These are phyloP conservation scores for Sylvilagus bachmani DNA, from an alignment of 2,113 vertebrate species.

Conservation along the genomic window DNA sequence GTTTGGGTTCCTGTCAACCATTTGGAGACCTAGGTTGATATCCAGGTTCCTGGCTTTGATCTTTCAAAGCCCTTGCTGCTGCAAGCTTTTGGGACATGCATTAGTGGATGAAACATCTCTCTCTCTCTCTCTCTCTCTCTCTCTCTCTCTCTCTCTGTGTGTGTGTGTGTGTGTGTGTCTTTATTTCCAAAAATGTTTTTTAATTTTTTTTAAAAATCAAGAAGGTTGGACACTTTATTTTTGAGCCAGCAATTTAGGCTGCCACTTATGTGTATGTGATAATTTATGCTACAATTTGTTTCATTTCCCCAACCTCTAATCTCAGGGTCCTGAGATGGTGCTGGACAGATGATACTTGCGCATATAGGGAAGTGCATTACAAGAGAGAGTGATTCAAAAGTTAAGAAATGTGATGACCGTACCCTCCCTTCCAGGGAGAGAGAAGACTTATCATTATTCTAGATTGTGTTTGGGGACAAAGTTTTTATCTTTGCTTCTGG, in stretches of 20 bases:
- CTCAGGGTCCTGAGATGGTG: not conserved
- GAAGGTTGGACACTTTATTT: not conserved
- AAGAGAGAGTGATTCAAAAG: not conserved
- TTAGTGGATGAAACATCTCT: no score
- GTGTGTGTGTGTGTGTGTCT: no score
- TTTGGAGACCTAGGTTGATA: no score
- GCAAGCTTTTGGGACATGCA: no score
- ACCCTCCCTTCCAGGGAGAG: not conserved
- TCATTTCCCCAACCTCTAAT: not conserved
- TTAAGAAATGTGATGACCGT: not conserved
- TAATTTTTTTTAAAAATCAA: not conserved
- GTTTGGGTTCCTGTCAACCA: no score
- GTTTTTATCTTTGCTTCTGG: not conserved
- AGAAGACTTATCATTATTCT: not conserved
- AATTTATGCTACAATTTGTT: not conserved
- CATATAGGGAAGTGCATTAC: accelerated
- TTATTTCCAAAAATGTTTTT: no score
- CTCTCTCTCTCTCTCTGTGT: no score
- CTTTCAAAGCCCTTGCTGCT: no score
- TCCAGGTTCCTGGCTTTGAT: no score
- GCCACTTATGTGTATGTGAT: not conserved
- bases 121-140: no score
- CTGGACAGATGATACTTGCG: not conserved
- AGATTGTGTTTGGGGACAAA: not conserved
- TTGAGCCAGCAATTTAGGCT: not conserved